Evolutionary conservation across 2,113 vertebrate species (phyloP).

Genomic region (Strigops habroptila): DNA sequence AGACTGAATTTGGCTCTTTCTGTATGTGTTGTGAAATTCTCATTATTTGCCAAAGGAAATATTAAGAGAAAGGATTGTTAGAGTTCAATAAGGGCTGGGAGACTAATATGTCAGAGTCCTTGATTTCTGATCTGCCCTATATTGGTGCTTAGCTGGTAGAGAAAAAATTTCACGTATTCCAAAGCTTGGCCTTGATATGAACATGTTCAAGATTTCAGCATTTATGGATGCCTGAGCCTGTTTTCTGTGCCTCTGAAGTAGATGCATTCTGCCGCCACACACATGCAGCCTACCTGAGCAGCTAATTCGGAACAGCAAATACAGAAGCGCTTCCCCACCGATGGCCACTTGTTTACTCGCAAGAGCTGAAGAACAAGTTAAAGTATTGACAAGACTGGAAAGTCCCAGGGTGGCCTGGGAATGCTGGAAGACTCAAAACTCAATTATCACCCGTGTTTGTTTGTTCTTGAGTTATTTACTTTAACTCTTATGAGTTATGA

Average conservation of each 20-base stretch:
- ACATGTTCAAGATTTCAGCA: background rate
- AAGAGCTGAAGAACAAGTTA: background rate
- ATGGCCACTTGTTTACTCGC: slow-evolving; percentile 20
- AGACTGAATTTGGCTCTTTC: background rate
- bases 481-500: slow-evolving; percentile 11
- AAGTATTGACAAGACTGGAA: slow-evolving; percentile 29
- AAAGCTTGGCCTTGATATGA: background rate
- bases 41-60: background rate
- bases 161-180: background rate
- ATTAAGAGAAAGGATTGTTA: background rate
- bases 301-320: slow-evolving; percentile 6
- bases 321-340: background rate
- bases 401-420: background rate
- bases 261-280: background rate
- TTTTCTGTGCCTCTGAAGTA: background rate
- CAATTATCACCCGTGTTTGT: background rate
- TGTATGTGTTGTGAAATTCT: background rate
- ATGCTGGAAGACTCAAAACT: background rate
- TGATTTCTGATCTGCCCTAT: background rate
- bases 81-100: background rate
- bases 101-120: background rate
- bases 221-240: background rate
- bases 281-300: background rate
- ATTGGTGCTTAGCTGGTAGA: background rate
- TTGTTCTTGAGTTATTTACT: slow-evolving; percentile 6